phyloP scores from a whole-genome alignment of 2,113 vertebrate species.

The Tragelaphus strepsiceros region DNA sequence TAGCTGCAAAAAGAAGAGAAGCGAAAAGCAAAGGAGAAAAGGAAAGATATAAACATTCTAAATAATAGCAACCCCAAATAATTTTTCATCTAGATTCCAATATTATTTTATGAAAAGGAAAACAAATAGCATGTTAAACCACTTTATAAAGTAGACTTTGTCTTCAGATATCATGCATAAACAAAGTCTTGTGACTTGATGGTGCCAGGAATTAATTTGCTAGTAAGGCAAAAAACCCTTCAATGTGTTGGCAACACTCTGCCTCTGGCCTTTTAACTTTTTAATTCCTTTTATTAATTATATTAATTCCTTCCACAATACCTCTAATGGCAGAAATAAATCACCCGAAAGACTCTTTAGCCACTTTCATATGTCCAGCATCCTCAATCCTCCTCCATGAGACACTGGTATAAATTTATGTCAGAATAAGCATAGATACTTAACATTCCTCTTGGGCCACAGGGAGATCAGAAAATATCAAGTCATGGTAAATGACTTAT shows the following conservation, averaged over 20 bases:
- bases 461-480: background rate
- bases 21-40: too few relatives aligned
- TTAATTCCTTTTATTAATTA: background rate
- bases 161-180: background rate
- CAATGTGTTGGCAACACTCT: background rate
- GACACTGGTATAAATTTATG: background rate
- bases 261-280: background rate
- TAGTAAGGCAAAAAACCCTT: background rate
- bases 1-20: too few relatives aligned
- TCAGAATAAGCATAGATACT: background rate
- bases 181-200: background rate
- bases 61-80: background rate
- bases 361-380: background rate
- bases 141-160: background rate
- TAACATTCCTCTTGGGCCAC: background rate
- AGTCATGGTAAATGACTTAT: background rate
- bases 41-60: too few relatives aligned
- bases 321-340: background rate
- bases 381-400: background rate
- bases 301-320: background rate
- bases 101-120: background rate
- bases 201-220: background rate
- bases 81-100: background rate
- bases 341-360: background rate
- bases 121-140: background rate